phyloP scores from a whole-genome alignment of 1,140 invertebrate genomes.

The Stenopsyche tienmushanensis region DNA sequence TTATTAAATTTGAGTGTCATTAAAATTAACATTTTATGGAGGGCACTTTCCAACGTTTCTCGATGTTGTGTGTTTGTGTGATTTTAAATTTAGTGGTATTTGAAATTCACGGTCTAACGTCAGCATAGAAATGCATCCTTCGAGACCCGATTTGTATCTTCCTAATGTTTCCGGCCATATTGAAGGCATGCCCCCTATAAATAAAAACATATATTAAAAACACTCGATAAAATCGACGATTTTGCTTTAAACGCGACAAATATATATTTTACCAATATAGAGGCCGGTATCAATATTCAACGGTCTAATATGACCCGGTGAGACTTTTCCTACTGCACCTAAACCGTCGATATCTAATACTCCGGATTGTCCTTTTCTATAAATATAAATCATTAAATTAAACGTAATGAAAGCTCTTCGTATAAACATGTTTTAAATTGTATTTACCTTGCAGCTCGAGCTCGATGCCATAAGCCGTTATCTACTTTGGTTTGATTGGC shows the following conservation, averaged over 20 bases:
- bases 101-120: conserved; percentile 54
- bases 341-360: conserved; percentile 83
- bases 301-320: conserved; percentile 80
- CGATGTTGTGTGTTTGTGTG: conserved; percentile 53
- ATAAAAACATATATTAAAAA: conserved; percentile 12
- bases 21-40: conserved; percentile 42
- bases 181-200: conserved; percentile 52
- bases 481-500: conserved; percentile 87
- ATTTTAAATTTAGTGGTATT: conserved; percentile 51
- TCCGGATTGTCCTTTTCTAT: conserved; percentile 81
- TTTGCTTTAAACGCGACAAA: background rate
- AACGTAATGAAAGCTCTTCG: conserved; percentile 3
- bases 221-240: background rate
- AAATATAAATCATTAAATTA: conserved; percentile 43
- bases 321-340: conserved; percentile 71
- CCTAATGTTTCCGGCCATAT: conserved; percentile 54
- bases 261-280: conserved; percentile 71
- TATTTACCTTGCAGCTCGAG: conserved; percentile 78
- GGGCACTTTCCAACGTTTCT: conserved; percentile 55
- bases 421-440: conserved; percentile 18
- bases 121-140: conserved; percentile 54
- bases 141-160: conserved; percentile 50
- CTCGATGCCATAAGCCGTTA: conserved; percentile 89
- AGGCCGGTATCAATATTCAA: conserved; percentile 83
- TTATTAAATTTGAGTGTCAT: too few species aligned